These are phyloP conservation scores for Acleris cristana DNA, from an alignment of 2,888 invertebrate genomes.

Conservation along the genomic window DNA sequence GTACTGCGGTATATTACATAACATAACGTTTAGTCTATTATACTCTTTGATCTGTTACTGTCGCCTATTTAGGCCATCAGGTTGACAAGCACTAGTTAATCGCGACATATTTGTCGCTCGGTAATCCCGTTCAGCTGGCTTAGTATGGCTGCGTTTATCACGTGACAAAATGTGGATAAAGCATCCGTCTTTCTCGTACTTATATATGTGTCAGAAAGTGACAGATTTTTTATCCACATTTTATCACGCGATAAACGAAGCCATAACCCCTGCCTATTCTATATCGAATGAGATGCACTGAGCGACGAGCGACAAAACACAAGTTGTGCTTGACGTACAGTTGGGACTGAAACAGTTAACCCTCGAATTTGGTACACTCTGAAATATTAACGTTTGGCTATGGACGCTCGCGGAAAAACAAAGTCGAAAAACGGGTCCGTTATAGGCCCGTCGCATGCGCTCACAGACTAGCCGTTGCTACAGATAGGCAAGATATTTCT, in stretches of 20 bases:
- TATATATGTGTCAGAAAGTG: too few species aligned
- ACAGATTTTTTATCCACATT: too few species aligned
- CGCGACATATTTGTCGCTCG: too few species aligned
- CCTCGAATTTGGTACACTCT: slow-evolving; percentile 78
- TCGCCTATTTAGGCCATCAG: slow-evolving; percentile 51
- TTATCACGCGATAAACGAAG: too few species aligned
- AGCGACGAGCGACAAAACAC: too few species aligned
- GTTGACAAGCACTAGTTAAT: too few species aligned
- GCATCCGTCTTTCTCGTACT: too few species aligned
- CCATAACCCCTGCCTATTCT: too few species aligned
- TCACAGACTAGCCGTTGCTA: slow-evolving; percentile 65
- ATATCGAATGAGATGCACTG: too few species aligned
- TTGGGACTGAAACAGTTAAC: slow-evolving; percentile 70
- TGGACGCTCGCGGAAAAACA: slow-evolving; percentile 81
- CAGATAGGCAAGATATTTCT: slow-evolving; percentile 39
- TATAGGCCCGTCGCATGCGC: slow-evolving; percentile 77
- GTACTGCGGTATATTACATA: slow-evolving; percentile 20
- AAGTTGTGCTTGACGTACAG: slow-evolving; percentile 43
- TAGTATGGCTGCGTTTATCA: too few species aligned
- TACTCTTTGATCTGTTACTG: slow-evolving; percentile 40
- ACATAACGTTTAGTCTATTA: slow-evolving; percentile 46
- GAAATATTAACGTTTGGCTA: slow-evolving; percentile 80
- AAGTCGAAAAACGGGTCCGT: slow-evolving; percentile 78
- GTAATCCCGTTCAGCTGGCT: too few species aligned
- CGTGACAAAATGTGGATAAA: too few species aligned